Base-by-base conservation (phyloP, 2,113 vertebrate species). In the Bombycilla garrulus region DNA sequence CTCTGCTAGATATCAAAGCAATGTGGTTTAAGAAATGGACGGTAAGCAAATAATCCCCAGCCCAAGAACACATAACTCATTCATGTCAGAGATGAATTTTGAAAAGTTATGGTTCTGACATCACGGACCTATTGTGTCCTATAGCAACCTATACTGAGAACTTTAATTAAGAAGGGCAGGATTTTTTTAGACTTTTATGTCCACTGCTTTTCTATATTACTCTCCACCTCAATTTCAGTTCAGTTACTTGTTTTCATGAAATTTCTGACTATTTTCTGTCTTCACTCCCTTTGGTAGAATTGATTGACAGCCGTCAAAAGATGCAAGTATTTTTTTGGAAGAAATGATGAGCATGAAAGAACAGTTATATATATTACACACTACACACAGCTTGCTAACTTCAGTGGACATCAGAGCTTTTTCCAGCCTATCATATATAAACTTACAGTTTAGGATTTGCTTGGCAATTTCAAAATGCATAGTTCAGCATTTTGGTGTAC, bases 11-110 rank as follows among this genome's bases (percentile, higher is more conserved):
- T 92, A 95, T 98, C 71, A 99, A 98, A 97, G 99, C 99, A 69
- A 95, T 98, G 5, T 99, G 99, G 99, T 99, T 99, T 97, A 99
- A 98, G 96, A 99, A 98, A 95, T 99, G 99, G 99, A 99, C 98
- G 99, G 99, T 99, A 97, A 98, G 98, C 65, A 71, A 90, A 88
- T 76, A 53, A 42, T 3, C 0, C 0, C 0, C 24, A 83, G 5
- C 11, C 15, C 42, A 81, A 6, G 8, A 51, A 5, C 3, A 2
- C 0, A 0, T 38, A 21, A 57, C 11, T 86, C 69, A 5, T 67
- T 81, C 6, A 6, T 62, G 47, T 54, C 45, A 50, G 80, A 38
- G 26, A 45, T 15, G 5, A 74, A 18, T 67, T 86, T 92, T 70
- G 29, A 19, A 67, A 20, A 76, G 18, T 74, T 93, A 87, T 13